Conservation (phyloP, 2,113 vertebrate species). For the Podarcis raffonei region DNA sequence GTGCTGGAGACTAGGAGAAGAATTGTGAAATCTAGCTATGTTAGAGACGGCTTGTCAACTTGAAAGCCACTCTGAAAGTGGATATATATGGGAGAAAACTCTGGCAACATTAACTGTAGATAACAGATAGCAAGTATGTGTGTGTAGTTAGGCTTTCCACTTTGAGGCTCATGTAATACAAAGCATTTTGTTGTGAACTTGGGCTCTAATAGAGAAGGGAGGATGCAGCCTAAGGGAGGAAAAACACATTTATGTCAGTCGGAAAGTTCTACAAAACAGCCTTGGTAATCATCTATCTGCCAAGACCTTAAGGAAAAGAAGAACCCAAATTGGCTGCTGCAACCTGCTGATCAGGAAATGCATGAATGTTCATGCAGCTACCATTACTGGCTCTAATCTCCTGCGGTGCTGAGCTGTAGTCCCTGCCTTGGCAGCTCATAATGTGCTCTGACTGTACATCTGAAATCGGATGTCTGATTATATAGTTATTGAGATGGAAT, state of each 20-base stretch:
- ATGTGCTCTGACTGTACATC: not conserved
- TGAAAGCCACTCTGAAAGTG: not conserved
- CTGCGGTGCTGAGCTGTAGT: not conserved
- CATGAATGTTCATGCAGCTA: slow-evolving; percentile 4
- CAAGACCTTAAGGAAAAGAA: not conserved
- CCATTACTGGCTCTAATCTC: not conserved
- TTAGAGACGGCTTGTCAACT: not conserved
- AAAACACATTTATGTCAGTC: not conserved
- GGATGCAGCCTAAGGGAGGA: not conserved
- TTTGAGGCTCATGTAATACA: not conserved
- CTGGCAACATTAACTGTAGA: not conserved
- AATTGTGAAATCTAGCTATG: not conserved
- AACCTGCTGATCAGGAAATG: slow-evolving; percentile 20
- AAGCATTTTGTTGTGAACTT: not conserved
- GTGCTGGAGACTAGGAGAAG: not conserved
- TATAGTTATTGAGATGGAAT: slow-evolving; percentile 14
- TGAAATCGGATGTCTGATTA: slow-evolving; percentile 1
- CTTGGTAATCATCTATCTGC: not conserved
- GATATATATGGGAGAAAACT: not conserved
- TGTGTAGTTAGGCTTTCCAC: not conserved
- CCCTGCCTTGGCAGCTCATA: slow-evolving; percentile 16
- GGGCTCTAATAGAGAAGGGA: not conserved
- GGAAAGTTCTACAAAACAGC: not conserved
- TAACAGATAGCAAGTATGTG: no score
- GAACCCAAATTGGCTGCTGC: slow-evolving; percentile 20